Conservation (phyloP, 2,888 invertebrate genomes). For the Drosophila prolongata region DNA sequence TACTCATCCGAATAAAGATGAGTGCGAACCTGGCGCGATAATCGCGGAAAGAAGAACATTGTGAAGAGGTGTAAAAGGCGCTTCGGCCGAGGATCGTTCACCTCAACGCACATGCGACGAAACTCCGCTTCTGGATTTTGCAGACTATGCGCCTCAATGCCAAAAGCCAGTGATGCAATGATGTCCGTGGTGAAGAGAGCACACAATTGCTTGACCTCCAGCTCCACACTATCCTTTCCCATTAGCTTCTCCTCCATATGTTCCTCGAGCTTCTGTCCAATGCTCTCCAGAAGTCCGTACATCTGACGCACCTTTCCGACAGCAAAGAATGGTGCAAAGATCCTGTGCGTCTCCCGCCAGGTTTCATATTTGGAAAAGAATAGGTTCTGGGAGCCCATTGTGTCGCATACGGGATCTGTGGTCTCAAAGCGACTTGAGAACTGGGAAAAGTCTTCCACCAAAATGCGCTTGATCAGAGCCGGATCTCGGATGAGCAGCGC, state of each 20-base stretch:
- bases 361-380: slow-evolving; percentile 84
- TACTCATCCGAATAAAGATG: slow-evolving; percentile 75
- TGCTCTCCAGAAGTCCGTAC: slow-evolving; percentile 76
- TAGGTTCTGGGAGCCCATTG: slow-evolving; percentile 83
- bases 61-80: slow-evolving; percentile 82
- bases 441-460: slow-evolving; percentile 84
- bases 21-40: slow-evolving; percentile 73
- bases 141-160: slow-evolving; percentile 84
- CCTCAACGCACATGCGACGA: slow-evolving; percentile 81
- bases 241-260: slow-evolving; percentile 58
- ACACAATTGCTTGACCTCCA: slow-evolving; percentile 78
- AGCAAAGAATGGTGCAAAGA: slow-evolving; percentile 85
- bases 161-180: slow-evolving; percentile 85
- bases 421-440: slow-evolving; percentile 81
- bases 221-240: slow-evolving; percentile 26
- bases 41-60: slow-evolving; percentile 83
- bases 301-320: slow-evolving; percentile 81
- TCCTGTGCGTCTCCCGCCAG: slow-evolving; percentile 83
- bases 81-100: slow-evolving; percentile 80
- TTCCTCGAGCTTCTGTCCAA: slow-evolving; percentile 75
- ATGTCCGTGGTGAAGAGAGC: slow-evolving; percentile 84
- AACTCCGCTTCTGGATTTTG: slow-evolving; percentile 83
- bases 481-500: slow-evolving; percentile 83
- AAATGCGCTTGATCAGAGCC: slow-evolving; percentile 84
- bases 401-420: slow-evolving; percentile 79